phyloP scores from a whole-genome alignment of 1,140 invertebrate genomes.

The Neodiprion pinetum region DNA sequence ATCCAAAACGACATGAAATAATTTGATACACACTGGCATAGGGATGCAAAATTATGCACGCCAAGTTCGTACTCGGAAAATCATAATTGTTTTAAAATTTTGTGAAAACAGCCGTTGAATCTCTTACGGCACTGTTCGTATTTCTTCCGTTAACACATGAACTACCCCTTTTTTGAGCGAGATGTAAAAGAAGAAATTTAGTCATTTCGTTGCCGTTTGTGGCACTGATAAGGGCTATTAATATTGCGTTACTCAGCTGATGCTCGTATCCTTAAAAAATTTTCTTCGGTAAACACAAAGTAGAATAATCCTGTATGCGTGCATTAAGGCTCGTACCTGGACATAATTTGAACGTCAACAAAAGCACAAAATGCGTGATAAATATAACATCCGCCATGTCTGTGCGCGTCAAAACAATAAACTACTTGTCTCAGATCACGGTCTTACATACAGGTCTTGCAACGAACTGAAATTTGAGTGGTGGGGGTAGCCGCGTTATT shows the following conservation, averaged over 20 bases:
- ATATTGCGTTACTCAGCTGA: too few relatives aligned
- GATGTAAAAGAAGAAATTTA: constrained; percentile 12
- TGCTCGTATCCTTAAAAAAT: not conserved
- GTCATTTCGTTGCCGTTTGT: not conserved
- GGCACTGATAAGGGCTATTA: not conserved
- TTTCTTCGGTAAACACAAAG: not conserved
- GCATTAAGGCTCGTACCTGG: constrained; percentile 38
- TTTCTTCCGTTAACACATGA: not conserved
- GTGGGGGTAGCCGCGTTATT: too few relatives aligned
- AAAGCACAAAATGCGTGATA: constrained; percentile 51
- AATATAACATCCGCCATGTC: constrained; percentile 57
- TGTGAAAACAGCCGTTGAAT: not conserved
- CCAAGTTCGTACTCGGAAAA: not conserved
- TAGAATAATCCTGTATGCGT: not conserved
- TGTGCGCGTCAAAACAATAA: constrained; percentile 52
- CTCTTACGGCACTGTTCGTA: not conserved
- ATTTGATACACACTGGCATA: not conserved
- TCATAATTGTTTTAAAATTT: constrained; percentile 14
- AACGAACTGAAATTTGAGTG: too few relatives aligned
- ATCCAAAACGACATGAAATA: not conserved
- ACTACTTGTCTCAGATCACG: constrained; percentile 31
- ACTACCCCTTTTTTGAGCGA: not conserved
- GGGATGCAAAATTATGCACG: constrained; percentile 17
- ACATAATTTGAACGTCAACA: constrained; percentile 49
- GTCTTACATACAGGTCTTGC: not conserved